phyloP scores from a whole-genome alignment of 2,888 invertebrate species.

The Apamea crenata region DNA sequence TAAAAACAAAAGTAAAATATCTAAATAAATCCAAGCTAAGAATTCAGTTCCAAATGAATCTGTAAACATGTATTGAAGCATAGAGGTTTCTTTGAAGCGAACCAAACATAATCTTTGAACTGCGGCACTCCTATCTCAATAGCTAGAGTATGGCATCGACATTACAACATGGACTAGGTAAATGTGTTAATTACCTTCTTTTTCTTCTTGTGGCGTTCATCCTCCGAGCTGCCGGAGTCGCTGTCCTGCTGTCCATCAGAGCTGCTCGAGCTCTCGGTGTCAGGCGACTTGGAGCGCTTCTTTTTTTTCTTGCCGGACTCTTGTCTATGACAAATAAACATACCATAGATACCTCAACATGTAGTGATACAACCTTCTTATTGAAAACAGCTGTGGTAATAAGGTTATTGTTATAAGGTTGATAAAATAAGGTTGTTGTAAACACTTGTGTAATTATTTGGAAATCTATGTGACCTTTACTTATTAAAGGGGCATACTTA shows the following conservation, averaged over 20 bases:
- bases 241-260: constrained; percentile 81
- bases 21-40: constrained; percentile 32
- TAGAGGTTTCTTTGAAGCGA: constrained; percentile 55
- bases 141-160: constrained; percentile 53
- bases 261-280: constrained; percentile 87
- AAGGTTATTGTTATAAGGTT: constrained; percentile 11
- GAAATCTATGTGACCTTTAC: not conserved
- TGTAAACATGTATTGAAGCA: constrained; percentile 45
- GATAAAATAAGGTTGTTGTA: not conserved
- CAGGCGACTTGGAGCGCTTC: constrained; percentile 90
- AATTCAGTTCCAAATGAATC: constrained; percentile 38
- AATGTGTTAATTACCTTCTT: constrained; percentile 83
- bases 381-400: constrained; percentile 39
- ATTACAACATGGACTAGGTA: constrained; percentile 51
- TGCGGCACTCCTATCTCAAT: constrained; percentile 62
- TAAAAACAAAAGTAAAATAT: constrained; percentile 36
- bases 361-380: constrained; percentile 9
- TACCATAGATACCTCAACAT: constrained; percentile 25
- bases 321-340: constrained; percentile 75
- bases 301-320: constrained; percentile 89
- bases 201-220: constrained; percentile 83
- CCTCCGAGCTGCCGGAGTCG: constrained; percentile 84
- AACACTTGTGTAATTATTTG: not conserved
- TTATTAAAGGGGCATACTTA: not conserved
- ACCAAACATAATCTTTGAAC: constrained; percentile 74